Base-by-base conservation (phyloP, 2,113 vertebrate genomes). In the Platichthys stellatus region DNA sequence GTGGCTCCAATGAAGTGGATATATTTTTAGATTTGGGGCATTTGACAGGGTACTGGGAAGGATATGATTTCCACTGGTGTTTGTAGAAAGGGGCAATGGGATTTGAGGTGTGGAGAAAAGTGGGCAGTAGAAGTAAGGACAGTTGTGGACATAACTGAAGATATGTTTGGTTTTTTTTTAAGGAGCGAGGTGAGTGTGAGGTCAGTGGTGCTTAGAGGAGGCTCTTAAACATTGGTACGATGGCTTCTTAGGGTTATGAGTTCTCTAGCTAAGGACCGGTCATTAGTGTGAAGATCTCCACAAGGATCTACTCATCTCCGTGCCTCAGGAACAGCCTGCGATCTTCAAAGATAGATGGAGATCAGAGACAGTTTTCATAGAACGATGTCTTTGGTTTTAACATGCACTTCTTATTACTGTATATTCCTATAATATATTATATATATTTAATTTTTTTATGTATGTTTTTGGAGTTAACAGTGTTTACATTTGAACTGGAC, bases 11-110 rank as follows among this genome's bases (percentile, higher is more conserved):
- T 40, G 43, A 58, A 60, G 53, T 38, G 31, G 56, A 54, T 76
- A 77, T 88, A 77, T 88, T 78, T 81, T 82, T 85, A 80, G 76
- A 35, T 77, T 64, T 67, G 21, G 26, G 78, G 63, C 6, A 23
- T 82, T 85, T 79, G 63, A 74, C 3, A 58, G 40, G 35, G 70
- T 53, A 18, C 57, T 63, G n/a, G 24, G 18, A n/a, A 69, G 62
- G 72, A 58, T 57, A 40, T 12, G 21, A 40, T 83, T 87, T 70
- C 38, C 17, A 45, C 20, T 28, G n/a, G 24, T 43, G 43, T 43
- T 61, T 35, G 15, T 14, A 35, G 58, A 67, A 78, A 12, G 3
- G 20, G n/a, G 13, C 20, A 38, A 70, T 64, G 5, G 45, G 38
- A 75, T 61, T 63, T 23, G 43, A 78, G 57, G 47, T 13, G 56